Conservation (phyloP, 2,888 invertebrate genomes). For the Hanleya hanleyi region DNA sequence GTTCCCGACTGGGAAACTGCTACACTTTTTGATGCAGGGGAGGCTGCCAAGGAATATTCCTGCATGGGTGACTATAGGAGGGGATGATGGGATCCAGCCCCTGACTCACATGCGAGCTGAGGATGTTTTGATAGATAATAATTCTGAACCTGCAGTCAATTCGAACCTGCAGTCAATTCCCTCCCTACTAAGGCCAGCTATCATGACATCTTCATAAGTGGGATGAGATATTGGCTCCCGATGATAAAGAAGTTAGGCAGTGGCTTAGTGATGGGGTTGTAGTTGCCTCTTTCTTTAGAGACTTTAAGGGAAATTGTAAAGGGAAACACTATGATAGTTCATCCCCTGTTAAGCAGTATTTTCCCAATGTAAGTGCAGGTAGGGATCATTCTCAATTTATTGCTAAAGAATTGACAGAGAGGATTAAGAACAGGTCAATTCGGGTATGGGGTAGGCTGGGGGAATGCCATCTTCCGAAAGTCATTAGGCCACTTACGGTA, state of each 20-base stretch:
- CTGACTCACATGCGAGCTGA: not conserved
- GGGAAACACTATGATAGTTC: conserved; percentile 14
- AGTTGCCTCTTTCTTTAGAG: conserved; percentile 17
- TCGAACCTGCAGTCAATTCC: no score
- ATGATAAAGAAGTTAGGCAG: not conserved
- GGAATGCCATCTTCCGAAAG: not conserved
- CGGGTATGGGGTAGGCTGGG: conserved; percentile 18
- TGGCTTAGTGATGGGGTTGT: conserved; percentile 27
- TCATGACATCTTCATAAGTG: not conserved
- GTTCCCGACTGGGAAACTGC: not conserved
- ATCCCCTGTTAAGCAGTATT: not conserved
- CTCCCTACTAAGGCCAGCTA: not conserved
- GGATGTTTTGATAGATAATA: no score
- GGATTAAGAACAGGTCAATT: conserved; percentile 21
- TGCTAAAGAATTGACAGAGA: not conserved
- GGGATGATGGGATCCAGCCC: not conserved
- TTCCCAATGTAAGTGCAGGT: conserved; percentile 1
- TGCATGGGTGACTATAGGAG: not conserved
- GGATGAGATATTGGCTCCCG: not conserved
- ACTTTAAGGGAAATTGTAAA: conserved; percentile 29
- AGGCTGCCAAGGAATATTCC: not conserved
- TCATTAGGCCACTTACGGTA: not conserved
- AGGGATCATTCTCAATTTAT: conserved; percentile 10
- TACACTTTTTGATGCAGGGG: not conserved
- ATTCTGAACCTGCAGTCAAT: no score